Evolutionary conservation across 2,797 vertebrate species (phyloP).

Genomic region (Microchirus variegatus): DNA sequence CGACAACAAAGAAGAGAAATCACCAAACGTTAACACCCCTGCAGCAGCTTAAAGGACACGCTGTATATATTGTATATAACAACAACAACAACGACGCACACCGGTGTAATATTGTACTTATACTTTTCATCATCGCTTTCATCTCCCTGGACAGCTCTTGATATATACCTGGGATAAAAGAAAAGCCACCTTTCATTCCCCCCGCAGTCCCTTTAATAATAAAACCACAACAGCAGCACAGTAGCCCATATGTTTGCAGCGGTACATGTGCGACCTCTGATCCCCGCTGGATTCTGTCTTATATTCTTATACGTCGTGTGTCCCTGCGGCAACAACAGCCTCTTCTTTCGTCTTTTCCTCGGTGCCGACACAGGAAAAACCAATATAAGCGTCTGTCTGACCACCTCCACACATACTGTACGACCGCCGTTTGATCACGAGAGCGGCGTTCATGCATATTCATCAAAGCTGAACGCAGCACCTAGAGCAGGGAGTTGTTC

Average conservation of each 20-base stretch:
- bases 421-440: slow-evolving; percentile 21
- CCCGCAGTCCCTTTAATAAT: not conserved
- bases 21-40: too few relatives aligned
- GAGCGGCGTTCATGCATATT: slow-evolving; percentile 74
- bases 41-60: too few relatives aligned
- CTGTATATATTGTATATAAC: too few relatives aligned
- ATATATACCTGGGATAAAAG: slow-evolving; percentile 5
- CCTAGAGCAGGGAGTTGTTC: slow-evolving; percentile 45
- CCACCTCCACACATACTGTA: slow-evolving; percentile 23
- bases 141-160: not conserved
- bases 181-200: not conserved
- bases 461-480: slow-evolving; percentile 45
- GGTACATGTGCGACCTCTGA: slow-evolving; percentile 42
- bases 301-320: slow-evolving; percentile 29
- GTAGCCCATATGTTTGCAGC: slow-evolving; percentile 32
- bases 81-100: too few relatives aligned
- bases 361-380: too few relatives aligned
- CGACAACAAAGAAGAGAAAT: too few relatives aligned
- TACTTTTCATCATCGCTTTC: not conserved
- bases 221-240: slow-evolving; percentile 11
- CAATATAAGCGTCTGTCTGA: slow-evolving; percentile 13
- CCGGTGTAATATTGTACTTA: not conserved
- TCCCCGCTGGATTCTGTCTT: slow-evolving; percentile 25
- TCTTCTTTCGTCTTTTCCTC: slow-evolving; percentile 31
- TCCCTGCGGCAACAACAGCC: slow-evolving; percentile 23